These are phyloP conservation scores for Drosophila mayaguana DNA, from an alignment of 2,888 invertebrate genomes.

Conservation along the genomic window DNA sequence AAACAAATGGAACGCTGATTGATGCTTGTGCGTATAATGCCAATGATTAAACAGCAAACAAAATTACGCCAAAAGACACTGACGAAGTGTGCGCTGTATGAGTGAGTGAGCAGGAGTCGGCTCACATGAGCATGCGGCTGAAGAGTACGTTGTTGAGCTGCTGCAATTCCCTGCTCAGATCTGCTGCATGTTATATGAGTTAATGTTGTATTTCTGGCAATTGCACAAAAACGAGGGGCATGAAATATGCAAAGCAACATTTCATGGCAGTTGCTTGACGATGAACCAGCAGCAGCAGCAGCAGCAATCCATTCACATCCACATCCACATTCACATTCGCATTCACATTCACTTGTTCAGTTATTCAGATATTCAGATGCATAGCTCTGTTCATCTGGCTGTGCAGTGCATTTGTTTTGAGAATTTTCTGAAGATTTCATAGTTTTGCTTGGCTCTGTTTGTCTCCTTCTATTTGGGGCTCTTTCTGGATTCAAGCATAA, in stretches of 20 bases:
- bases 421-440: conserved; percentile 38
- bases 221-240: conserved; percentile 48
- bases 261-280: conserved; percentile 37
- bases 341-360: neutral
- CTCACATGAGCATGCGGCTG: conserved; percentile 1
- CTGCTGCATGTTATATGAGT: conserved; percentile 54
- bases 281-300: conserved; percentile 13
- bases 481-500: conserved; percentile 37
- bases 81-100: conserved; percentile 62
- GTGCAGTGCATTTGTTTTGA: conserved; percentile 45
- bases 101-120: conserved; percentile 15
- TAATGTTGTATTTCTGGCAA: conserved; percentile 65
- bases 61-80: conserved; percentile 71
- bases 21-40: conserved; percentile 56
- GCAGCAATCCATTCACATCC: conserved; percentile 2
- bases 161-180: conserved; percentile 51
- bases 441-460: conserved; percentile 22
- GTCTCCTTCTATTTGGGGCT: neutral
- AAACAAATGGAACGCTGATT: conserved; percentile 7
- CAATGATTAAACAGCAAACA: conserved; percentile 75
- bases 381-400: conserved; percentile 30
- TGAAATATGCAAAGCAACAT: conserved; percentile 77
- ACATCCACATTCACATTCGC: neutral
- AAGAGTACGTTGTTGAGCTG: conserved; percentile 33
- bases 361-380: conserved; percentile 42